Base-by-base conservation (phyloP, 2,113 vertebrate species). In the Lagopus muta region DNA sequence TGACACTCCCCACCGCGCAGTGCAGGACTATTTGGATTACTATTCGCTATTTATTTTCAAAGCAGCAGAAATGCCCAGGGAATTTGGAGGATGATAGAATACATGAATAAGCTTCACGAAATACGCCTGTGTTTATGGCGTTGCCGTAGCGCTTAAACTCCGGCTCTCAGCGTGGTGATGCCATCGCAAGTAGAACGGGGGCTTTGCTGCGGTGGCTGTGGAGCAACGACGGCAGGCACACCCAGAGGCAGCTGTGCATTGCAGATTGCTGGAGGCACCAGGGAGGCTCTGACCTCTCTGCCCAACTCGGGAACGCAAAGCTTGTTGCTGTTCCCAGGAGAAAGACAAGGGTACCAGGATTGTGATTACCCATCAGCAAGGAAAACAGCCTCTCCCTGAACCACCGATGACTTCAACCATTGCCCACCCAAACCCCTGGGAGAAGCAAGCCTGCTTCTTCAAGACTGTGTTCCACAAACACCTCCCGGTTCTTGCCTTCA, bases 211-310 rank as follows among this genome's bases (percentile, higher is more conserved):
- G 0, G 13, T 43, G 66, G 7, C 17, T 0, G 6, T 9, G 19
- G 5, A 5, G 32, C 32, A 38, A 12, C 11, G 38, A 20, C 38
- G 40, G 38, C 32, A 13, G 11, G 27, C 12, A 4, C 32, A 64
- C 25, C 40, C 77, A 83, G 34, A 52, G 8, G 52, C 65, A 87
- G 62, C 48, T 58, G 66, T 34, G 36, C 36, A 34, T 45, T 61
- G 71, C 52, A 80, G 82, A 55, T 5, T 17, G 67, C 55, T 80
- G 64, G 27, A 43, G 14, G 32, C 88, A 83, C 19, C 28, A 20
- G 55, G 28, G 88, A 90, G 88, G 90, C 73, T 88, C 27, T 5
- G 69, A 91, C 82, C 93, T 77, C 69, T 60, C 64, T 93, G 76
- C 50, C 42, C 45, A 32, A 4, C 32, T 60, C 65, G 76, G 82